Conservation (phyloP, 2,113 vertebrate species). For the Cephalopholis sonnerati region DNA sequence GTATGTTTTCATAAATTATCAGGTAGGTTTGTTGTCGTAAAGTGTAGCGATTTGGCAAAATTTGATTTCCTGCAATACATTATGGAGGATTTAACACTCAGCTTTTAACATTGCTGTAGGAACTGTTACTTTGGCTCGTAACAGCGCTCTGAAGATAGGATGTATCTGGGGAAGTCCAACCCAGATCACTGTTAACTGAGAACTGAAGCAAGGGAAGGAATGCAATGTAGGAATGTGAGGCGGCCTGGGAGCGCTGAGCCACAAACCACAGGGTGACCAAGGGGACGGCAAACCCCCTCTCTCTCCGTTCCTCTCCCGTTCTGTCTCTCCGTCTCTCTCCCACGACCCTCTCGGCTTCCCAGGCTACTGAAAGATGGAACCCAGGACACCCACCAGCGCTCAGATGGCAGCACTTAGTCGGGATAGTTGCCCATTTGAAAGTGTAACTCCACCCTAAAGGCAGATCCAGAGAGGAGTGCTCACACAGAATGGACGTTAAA, state of each 20-base stretch:
- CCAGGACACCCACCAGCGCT: conserved; percentile 66
- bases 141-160: conserved; percentile 22
- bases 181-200: conserved; percentile 43
- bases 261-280: conserved; percentile 76
- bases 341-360: conserved; percentile 59
- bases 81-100: background rate
- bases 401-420: conserved; percentile 75
- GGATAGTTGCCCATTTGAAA: conserved; percentile 73
- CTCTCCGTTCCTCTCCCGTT: background rate
- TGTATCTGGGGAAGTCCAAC: conserved; percentile 36
- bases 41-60: background rate
- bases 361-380: conserved; percentile 72
- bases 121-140: conserved; percentile 17
- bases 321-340: conserved; percentile 21
- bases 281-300: conserved; percentile 34
- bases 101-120: background rate
- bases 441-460: conserved; percentile 75
- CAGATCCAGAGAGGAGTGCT: conserved; percentile 58
- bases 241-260: conserved; percentile 62
- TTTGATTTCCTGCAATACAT: background rate
- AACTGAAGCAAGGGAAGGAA: conserved; percentile 69
- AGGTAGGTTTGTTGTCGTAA: background rate
- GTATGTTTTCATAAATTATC: background rate
- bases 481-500: conserved; percentile 62
- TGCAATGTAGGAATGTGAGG: conserved; percentile 65